Evolutionary conservation across 2,888 invertebrate species (phyloP), one percentile per base, ranked within the genome.

Genomic region (Bunonema sp.): DNA sequence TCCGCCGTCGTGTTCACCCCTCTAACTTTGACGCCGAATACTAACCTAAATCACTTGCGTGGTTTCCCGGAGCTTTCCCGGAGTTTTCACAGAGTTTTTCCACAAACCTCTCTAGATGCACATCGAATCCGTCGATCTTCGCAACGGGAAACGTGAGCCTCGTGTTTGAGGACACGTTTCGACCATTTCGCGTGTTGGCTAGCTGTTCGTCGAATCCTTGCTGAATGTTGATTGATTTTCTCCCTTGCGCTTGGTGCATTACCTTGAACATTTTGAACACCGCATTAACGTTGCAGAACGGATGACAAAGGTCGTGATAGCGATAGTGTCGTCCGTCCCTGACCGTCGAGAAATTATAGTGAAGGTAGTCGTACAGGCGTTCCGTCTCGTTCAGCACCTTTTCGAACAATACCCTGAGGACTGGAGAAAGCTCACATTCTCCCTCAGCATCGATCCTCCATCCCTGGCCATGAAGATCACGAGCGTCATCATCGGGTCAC

Each of bases 401-500:
- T n/a, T 33, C 16, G 20, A 21, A 5, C 8, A 35, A 22, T 23
- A 20, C 19, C 21, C 21, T 12, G n/a, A 15, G 12, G 7, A 7
- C 12, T 34, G 2, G 26, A 37, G 3, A 37, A 30, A 20, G n/a
- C n/a, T 2, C 2, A 29, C 28, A 8, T 26, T 26, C 36, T 54
- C 50, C 15, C 59, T 46, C 15, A 62, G 52, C 59, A 66, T 57
- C 12, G 57, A 57, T 0, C 60, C 61, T n/a, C 52, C 52, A 39
- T 66, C 66, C 34, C 54, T 56, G 1, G 66, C 56, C 37, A 50
- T 43, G n/a, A 67, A 35, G 4, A 67, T 44, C 39, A 62, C 46
- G 4, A 59, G 50, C 1, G 65, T 61, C 54, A 61, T 60, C 36
- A 62, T 59, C 20, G 66, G 66, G 32, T 65, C 64, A 18, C 64